phyloP scores from a whole-genome alignment of 2,888 invertebrate genomes.

The Thereva unica region DNA sequence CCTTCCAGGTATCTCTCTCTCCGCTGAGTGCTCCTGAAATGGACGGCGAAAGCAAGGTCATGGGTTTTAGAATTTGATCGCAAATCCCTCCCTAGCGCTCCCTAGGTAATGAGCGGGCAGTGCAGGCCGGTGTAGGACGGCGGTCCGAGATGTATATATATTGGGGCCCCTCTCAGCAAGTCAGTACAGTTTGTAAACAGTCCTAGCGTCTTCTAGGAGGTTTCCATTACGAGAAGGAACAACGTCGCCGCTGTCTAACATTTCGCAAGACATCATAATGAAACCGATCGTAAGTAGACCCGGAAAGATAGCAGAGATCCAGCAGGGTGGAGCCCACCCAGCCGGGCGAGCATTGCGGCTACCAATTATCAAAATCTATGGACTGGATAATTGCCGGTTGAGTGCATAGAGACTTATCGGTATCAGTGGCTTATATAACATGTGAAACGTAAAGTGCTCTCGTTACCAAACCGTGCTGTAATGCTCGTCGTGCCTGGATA shows the following conservation, averaged over 20 bases:
- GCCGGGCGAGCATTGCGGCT: constrained; percentile 4
- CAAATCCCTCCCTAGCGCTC: constrained; percentile 39
- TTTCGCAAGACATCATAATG: constrained; percentile 47
- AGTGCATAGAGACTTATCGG: background rate
- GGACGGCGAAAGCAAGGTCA: constrained; percentile 45
- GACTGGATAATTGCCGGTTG: constrained; percentile 14
- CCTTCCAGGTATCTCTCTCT: constrained; percentile 32
- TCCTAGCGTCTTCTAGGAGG: constrained; percentile 60
- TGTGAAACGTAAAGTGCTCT: constrained; percentile 8
- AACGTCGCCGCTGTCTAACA: constrained; percentile 6
- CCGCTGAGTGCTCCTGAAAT: constrained; percentile 27
- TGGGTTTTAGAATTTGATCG: constrained; percentile 43
- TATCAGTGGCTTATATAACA: constrained; percentile 15
- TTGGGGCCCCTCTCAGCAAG: constrained; percentile 53
- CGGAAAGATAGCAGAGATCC: background rate
- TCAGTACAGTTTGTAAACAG: constrained; percentile 60
- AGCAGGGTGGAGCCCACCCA: background rate
- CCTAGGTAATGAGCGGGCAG: constrained; percentile 7
- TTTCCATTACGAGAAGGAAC: constrained; percentile 48
- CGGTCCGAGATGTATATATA: constrained; percentile 52
- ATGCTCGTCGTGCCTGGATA: constrained; percentile 18
- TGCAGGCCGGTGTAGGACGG: constrained; percentile 34
- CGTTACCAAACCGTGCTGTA: constrained; percentile 5
- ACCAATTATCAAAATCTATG: constrained; percentile 12
- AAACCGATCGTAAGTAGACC: constrained; percentile 57